Conservation (phyloP, 2,888 invertebrate genomes). For the Andrena minutula region DNA sequence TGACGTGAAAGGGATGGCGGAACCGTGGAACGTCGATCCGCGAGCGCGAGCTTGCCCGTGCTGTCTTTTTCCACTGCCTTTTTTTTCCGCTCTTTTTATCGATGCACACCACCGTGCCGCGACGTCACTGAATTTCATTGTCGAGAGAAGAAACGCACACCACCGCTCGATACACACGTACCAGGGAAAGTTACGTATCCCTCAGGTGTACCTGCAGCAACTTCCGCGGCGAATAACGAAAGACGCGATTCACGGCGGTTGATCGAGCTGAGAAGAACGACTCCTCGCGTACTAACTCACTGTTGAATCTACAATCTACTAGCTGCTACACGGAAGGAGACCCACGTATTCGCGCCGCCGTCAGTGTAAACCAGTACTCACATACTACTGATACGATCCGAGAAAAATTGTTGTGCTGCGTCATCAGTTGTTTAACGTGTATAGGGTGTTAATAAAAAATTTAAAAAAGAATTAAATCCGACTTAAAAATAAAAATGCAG, state of each 20-base stretch:
- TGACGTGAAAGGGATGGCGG: conserved; percentile 52
- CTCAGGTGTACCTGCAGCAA: conserved; percentile 10
- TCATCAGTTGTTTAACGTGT: too few relatives aligned
- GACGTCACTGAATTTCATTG: conserved; percentile 30
- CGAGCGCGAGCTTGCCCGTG: conserved; percentile 30
- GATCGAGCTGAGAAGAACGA: conserved; percentile 4
- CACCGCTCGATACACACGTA: background rate
- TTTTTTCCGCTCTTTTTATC: conserved; percentile 3
- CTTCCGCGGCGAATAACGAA: conserved; percentile 7
- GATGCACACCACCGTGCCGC: conserved; percentile 10
- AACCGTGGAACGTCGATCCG: conserved; percentile 45
- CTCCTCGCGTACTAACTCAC: conserved; percentile 12
- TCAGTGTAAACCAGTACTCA: too few relatives aligned
- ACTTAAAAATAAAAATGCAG: too few relatives aligned
- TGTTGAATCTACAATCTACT: background rate
- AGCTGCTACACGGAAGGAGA: background rate
- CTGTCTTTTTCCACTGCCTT: background rate
- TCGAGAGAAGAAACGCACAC: conserved; percentile 9
- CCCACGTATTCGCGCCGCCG: too few relatives aligned
- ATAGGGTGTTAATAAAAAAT: too few relatives aligned
- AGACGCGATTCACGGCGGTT: conserved; percentile 6
- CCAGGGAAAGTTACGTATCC: conserved; percentile 6
- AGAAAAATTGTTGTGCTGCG: too few relatives aligned
- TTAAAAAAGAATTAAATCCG: too few relatives aligned
- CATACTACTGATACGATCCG: too few relatives aligned